A percentile compares a stretch with the other conserved stretches of the same genome.
phyloP scores from a whole-genome alignment of 2,888 invertebrate genomes.

The Cheilosia grossa region DNA sequence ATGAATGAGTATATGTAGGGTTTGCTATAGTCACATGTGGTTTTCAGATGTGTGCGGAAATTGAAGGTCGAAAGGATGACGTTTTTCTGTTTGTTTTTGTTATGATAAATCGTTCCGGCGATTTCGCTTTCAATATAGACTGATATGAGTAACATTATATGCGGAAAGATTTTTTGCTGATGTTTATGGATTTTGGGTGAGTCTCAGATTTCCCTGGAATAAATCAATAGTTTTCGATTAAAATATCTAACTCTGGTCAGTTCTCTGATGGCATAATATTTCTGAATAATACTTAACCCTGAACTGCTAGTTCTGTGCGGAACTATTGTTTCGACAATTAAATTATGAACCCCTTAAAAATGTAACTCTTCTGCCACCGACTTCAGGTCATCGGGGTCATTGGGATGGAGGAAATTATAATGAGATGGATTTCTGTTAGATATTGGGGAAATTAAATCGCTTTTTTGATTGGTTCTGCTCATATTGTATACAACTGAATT shows the following conservation, averaged over 20 bases:
- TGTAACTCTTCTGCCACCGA: too few relatives aligned
- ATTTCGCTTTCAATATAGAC: constrained; percentile 60
- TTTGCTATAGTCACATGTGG: not conserved
- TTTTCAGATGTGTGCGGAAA: constrained; percentile 6
- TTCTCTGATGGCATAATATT: too few relatives aligned
- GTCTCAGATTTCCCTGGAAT: not conserved
- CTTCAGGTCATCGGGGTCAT: too few relatives aligned
- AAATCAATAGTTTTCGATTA: constrained; percentile 28
- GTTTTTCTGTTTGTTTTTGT: constrained; percentile 11
- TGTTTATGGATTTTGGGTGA: not conserved
- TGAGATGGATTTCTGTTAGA: too few relatives aligned
- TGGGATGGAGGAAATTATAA: too few relatives aligned
- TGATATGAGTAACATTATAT: not conserved
- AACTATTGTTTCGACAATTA: too few relatives aligned
- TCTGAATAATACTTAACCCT: too few relatives aligned
- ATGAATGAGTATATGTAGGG: constrained; percentile 43
- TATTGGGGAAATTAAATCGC: too few relatives aligned
- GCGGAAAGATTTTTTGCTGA: not conserved
- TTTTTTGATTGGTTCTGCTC: too few relatives aligned
- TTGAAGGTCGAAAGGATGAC: constrained; percentile 14
- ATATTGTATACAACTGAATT: too few relatives aligned
- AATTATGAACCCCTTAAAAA: too few relatives aligned
- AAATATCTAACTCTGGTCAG: not conserved
- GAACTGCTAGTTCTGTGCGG: too few relatives aligned
- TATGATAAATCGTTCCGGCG: constrained; percentile 41